Base-by-base conservation (phyloP, 2,113 vertebrate genomes). In the Forbesichthys papilliferus region DNA sequence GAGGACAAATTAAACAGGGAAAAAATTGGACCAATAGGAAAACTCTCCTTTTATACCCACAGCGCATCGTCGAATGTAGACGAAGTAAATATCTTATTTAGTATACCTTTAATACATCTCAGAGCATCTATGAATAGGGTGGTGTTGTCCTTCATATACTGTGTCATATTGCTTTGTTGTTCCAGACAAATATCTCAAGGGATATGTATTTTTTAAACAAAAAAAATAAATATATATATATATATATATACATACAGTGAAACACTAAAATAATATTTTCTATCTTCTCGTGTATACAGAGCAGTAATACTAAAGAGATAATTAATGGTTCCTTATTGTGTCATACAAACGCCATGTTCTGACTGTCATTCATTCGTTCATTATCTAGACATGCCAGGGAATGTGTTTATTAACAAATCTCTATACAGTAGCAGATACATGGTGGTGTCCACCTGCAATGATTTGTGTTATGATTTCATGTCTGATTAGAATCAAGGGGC, bases 241-340 rank as follows among this genome's bases (percentile, higher is more conserved):
- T 91, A 89, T 79, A 89, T 92, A 90, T 91, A 82, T 87, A 87
- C 82, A 85, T 81, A 91, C 86, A 87, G 87, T 89, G 82, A 79
- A 85, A 79, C 76, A 85, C 78, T 80, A 88, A 92, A 92, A 81
- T 36, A 77, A 87, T 90, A 91, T 92, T 91, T 92, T 92, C 76
- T 88, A 92, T 87, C 80, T 80, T 83, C 81, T 84, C 76, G 80
- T 81, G 77, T 90, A 89, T 86, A 84, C n/a, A 68, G 18, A 86
- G 80, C 79, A 73, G 80, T 66, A 89, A 83, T 89, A 91, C 81
- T 81, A 73, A 86, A 87, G 80, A 86, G 75, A 84, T 87, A 83
- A 86, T 85, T 84, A 88, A 89, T 89, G 87, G 74, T 74, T 89
- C 77, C 82, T 78, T 74, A 77, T 69, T 64, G 56, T 81, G 74